A percentile compares a stretch with the other conserved stretches of the same genome.
These are phyloP conservation scores for Halcyon badia DNA, from an alignment of 2,797 vertebrate genomes.

Conservation along the genomic window DNA sequence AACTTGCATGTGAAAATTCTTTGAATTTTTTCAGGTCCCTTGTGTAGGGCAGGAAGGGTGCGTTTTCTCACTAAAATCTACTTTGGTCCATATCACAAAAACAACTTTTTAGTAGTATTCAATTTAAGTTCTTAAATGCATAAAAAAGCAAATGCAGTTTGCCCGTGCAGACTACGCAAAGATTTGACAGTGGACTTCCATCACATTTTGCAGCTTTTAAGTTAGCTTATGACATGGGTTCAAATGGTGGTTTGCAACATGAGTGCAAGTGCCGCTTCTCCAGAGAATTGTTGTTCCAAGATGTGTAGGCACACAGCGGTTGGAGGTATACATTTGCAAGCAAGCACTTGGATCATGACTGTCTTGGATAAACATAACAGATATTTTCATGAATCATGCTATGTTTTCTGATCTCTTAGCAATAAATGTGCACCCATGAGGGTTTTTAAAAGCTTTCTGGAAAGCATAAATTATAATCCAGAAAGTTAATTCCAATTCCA, in stretches of 20 bases:
- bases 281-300: background rate
- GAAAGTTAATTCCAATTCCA: background rate
- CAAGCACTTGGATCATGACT: background rate
- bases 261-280: background rate
- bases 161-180: background rate
- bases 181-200: background rate
- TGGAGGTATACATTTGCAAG: background rate
- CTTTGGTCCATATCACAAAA: background rate
- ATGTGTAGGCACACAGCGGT: background rate
- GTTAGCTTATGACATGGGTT: background rate
- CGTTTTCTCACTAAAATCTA: background rate
- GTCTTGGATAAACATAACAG: background rate
- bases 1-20: background rate
- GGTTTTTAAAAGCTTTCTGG: background rate
- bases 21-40: background rate
- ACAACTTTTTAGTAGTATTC: background rate
- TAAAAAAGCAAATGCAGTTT: background rate
- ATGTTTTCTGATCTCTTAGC: background rate
- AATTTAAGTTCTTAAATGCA: background rate
- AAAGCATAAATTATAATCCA: background rate
- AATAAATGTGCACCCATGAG: background rate
- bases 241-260: background rate
- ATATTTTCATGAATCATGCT: background rate
- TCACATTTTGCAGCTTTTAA: background rate
- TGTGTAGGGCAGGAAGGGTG: background rate